phyloP scores from a whole-genome alignment of 2,113 vertebrate genomes.

The Eretmochelys imbricata region DNA sequence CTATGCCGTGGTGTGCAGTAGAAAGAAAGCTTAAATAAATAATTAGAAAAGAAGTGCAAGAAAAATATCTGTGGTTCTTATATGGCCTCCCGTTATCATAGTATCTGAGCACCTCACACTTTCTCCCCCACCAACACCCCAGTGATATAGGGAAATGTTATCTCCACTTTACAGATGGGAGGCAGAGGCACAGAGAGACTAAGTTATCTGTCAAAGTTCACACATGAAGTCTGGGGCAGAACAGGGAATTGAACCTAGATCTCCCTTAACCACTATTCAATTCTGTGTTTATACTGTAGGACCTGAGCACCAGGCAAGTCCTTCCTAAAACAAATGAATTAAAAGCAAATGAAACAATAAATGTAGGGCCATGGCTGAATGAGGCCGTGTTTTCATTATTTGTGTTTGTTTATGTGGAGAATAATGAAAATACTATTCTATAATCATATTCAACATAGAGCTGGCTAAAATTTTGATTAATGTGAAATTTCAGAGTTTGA shows the following conservation, averaged over 20 bases:
- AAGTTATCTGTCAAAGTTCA: neutral
- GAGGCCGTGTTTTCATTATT: neutral
- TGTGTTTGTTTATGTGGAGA: neutral
- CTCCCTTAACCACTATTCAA: neutral
- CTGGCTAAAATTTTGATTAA: neutral
- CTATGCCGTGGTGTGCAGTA: neutral
- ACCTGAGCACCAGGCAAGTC: neutral
- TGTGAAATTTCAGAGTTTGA: conserved; percentile 3
- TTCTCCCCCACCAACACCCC: neutral
- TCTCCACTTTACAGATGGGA: neutral
- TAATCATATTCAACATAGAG: neutral
- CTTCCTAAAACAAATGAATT: neutral
- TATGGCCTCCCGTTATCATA: neutral
- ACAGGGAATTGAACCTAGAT: neutral
- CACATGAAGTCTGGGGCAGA: neutral
- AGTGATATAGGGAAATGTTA: neutral
- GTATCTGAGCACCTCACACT: neutral
- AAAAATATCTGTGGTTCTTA: neutral
- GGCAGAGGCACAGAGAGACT: neutral
- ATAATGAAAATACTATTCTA: neutral
- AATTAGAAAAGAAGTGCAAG: neutral
- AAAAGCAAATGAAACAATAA: neutral
- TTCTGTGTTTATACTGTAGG: neutral
- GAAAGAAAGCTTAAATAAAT: neutral
- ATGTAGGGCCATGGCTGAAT: neutral